Conservation (phyloP, 2,113 vertebrate genomes). For the Prochilodus magdalenae region DNA sequence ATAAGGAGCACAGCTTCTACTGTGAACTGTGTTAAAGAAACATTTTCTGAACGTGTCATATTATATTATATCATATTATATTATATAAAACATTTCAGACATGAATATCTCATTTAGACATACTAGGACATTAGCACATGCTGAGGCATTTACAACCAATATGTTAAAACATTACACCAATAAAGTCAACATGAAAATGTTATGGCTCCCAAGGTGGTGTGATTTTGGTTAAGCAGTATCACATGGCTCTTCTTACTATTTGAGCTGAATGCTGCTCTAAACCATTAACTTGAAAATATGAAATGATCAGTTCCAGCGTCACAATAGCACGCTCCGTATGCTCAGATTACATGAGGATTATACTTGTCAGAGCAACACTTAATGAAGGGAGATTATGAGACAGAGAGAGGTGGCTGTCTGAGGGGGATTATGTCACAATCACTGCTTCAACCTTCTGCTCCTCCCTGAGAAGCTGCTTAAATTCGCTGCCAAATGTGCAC, state of each 20-base stretch:
- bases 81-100: background rate
- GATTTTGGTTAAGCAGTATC: too few relatives aligned
- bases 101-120: too few relatives aligned
- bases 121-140: too few relatives aligned
- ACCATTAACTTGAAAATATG: background rate
- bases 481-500: background rate
- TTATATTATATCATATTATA: too few relatives aligned
- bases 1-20: too few relatives aligned
- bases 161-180: too few relatives aligned
- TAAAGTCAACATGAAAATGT: too few relatives aligned
- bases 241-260: too few relatives aligned
- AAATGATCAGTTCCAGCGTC: background rate
- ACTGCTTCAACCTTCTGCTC: conserved; percentile 10
- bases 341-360: conserved; percentile 31
- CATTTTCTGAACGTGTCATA: too few relatives aligned
- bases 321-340: background rate
- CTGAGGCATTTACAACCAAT: background rate
- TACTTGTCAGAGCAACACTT: conserved; percentile 33
- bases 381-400: conserved; percentile 46
- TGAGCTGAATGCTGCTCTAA: too few relatives aligned
- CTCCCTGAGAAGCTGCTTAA: background rate
- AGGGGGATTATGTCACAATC: conserved; percentile 54
- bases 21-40: too few relatives aligned
- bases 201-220: too few relatives aligned
- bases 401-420: conserved; percentile 52